Evolutionary conservation across 1,140 invertebrate species (phyloP), one percentile per base, ranked within the genome.

Genomic region (Drosophila pachea): DNA sequence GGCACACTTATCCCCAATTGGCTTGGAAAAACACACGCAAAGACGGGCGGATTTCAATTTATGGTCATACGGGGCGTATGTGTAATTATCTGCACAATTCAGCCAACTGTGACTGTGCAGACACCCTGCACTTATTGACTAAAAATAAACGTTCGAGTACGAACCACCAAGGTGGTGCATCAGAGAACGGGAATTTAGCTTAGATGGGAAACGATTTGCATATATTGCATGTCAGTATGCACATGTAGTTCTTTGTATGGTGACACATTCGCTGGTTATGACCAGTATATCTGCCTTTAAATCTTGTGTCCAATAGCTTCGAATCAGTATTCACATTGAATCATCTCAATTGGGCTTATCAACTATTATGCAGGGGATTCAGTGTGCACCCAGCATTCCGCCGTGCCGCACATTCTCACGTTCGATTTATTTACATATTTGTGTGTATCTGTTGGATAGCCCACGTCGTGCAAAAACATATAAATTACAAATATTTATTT

Each of bases 401-500:
- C 29, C 52, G 16, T 35, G 67, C 60, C 52, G 61, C 69, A 74
- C 70, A 78, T 78, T 82, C 78, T 69, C 79, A 84, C 78, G 77
- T 83, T 77, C 72, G 58, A 47, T 61, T 73, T 78, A 79, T 84
- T 83, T 83, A 68, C 66, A 68, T 56, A 54, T 42, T 58, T 58
- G 47, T 56, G 9, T 48, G 16, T 38, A 38, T 38, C 66, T 81
- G 70, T 70, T 35, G 40, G 33, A 66, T 68, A 76, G 81, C 79
- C 73, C 79, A 84, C 79, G 72, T 73, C 76, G 55, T 59, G 55
- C 66, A 61, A 59, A 81, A 76, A 81, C 73, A 73, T 70, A 82
- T 83, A 83, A 83, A 84, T 83, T 83, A 79, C 68, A 79, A 83
- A 83, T 83, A 83, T 84, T 79, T 83, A 83, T 83, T 83, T 84